phyloP scores from a whole-genome alignment of 2,113 vertebrate genomes.

The Cephalophus harveyi region DNA sequence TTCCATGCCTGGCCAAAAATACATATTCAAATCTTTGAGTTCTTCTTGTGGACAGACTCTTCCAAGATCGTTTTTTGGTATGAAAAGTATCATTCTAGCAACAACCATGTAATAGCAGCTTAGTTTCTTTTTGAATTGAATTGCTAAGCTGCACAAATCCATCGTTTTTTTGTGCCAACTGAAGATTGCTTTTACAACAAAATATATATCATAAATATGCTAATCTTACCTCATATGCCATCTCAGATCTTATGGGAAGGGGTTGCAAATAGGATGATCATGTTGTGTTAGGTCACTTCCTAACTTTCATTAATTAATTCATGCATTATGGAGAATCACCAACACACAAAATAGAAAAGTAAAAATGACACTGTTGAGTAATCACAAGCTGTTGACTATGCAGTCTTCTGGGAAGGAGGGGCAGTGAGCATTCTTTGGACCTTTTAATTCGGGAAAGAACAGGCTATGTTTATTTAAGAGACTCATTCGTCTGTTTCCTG shows the following conservation, averaged over 20 bases:
- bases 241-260: not conserved
- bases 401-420: not conserved
- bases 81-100: not conserved
- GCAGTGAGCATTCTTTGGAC: conserved; percentile 1
- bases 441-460: conserved; percentile 50
- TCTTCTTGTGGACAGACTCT: not conserved
- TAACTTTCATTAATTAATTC: not conserved
- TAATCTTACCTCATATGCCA: not conserved
- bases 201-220: not conserved
- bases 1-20: not conserved
- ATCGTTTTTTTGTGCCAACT: not conserved
- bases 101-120: not conserved
- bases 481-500: conserved; percentile 42
- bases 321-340: not conserved
- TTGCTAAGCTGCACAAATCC: not conserved
- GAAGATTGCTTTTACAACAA: not conserved
- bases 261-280: not conserved
- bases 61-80: not conserved
- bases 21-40: not conserved
- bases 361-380: conserved; percentile 1
- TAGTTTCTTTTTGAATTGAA: conserved; percentile 10
- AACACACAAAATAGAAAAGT: not conserved
- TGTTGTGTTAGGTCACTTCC: not conserved
- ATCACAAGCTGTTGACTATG: not conserved
- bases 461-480: conserved; percentile 52